Conservation (phyloP, 2,113 vertebrate genomes). For the Puffinus mauretanicus region DNA sequence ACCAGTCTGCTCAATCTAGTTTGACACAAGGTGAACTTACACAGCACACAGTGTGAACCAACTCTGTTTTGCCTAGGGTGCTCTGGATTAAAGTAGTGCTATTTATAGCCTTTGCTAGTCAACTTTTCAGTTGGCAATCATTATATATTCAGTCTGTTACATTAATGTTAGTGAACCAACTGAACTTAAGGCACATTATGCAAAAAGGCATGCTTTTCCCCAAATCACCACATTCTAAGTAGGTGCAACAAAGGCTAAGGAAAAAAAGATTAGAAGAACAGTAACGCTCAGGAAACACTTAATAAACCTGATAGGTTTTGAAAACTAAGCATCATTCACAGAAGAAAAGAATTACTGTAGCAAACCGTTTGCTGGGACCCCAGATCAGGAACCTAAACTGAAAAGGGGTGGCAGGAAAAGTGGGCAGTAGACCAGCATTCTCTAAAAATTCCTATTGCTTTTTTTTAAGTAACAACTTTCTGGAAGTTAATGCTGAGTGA, state of each 20-base stretch:
- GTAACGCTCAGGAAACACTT: background rate
- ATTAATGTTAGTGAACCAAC: background rate
- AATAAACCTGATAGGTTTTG: background rate
- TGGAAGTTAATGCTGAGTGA: background rate
- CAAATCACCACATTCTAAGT: background rate
- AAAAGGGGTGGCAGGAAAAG: background rate
- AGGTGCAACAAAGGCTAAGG: background rate
- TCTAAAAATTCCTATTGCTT: background rate
- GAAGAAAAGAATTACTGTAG: background rate
- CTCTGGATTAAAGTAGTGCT: background rate
- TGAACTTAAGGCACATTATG: background rate
- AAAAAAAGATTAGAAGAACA: background rate
- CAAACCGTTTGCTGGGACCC: accelerated
- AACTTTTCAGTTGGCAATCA: background rate
- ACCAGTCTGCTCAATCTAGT: no score
- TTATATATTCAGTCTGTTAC: background rate
- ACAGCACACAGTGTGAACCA: background rate
- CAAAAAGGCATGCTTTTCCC: background rate
- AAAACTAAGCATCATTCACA: background rate
- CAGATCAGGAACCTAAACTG: background rate
- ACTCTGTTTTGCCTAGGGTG: background rate
- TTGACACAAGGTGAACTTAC: background rate
- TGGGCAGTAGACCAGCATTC: background rate
- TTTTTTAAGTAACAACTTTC: background rate
- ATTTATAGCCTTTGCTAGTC: background rate